Evolutionary conservation across 1,140 invertebrate species (phyloP).

Genomic region (Battus philenor): DNA sequence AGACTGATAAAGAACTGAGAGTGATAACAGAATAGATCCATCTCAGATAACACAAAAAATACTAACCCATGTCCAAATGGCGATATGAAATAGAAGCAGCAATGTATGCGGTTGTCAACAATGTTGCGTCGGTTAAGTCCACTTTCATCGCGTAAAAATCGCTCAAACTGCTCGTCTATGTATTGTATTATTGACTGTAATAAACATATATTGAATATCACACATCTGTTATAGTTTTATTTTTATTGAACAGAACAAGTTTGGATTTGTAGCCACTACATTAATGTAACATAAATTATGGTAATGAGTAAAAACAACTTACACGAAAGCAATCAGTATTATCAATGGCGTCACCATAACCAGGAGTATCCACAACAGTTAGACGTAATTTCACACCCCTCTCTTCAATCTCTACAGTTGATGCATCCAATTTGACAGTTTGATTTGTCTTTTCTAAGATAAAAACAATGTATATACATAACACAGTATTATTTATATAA

Average conservation of each 20-base stretch:
- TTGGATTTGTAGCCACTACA: no score
- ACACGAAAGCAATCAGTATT: slow-evolving; percentile 94
- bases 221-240: no score
- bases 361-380: slow-evolving; percentile 97
- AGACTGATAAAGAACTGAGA: no score
- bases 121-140: slow-evolving; percentile 94
- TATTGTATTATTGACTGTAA: slow-evolving; percentile 89
- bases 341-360: slow-evolving; percentile 99
- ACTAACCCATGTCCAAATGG: slow-evolving; percentile 96
- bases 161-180: slow-evolving; percentile 96
- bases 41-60: no score
- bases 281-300: no score
- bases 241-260: no score
- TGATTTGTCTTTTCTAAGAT: slow-evolving; percentile 89
- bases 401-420: slow-evolving; percentile 96
- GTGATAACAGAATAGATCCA: no score
- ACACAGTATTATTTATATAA: no score
- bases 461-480: no score
- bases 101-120: slow-evolving; percentile 95
- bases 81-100: slow-evolving; percentile 99
- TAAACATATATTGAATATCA: background rate
- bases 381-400: slow-evolving; percentile 91
- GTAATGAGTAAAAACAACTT: slow-evolving; percentile 21
- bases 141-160: slow-evolving; percentile 93
- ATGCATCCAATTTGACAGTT: slow-evolving; percentile 92